A percentile compares a stretch with the other conserved stretches of the same genome.
Evolutionary conservation across 92 coral and sea anemone genomes (phyloP).

Genomic region (Siderastrea siderea): DNA sequence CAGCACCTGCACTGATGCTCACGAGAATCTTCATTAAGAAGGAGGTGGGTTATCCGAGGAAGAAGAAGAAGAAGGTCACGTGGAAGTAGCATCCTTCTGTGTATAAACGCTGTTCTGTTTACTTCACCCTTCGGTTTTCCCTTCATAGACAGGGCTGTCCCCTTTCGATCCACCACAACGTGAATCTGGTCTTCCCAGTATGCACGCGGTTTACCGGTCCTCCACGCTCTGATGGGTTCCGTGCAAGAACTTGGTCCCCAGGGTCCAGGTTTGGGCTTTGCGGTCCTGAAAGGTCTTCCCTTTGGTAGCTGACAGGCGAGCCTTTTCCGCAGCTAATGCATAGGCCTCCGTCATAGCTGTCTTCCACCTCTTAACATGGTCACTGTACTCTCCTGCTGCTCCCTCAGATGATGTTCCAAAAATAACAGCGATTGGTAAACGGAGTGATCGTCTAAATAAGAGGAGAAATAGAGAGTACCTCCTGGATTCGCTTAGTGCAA

Average conservation of each 20-base stretch:
- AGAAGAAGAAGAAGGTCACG: conserved; percentile 4
- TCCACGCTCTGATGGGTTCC: conserved; percentile 35
- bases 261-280: conserved; percentile 37
- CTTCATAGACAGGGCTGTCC: conserved; percentile 34
- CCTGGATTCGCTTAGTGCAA: conserved; percentile 46
- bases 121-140: conserved; percentile 15
- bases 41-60: too few species aligned
- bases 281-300: conserved; percentile 38
- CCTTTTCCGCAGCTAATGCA: conserved; percentile 22
- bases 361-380: too few species aligned
- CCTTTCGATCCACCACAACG: conserved; percentile 41
- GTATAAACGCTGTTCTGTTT: conserved; percentile 13
- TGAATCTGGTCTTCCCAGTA: conserved; percentile 57
- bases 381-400: too few species aligned
- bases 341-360: conserved; percentile 37
- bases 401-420: not conserved
- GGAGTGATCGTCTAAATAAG: not conserved
- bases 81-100: conserved; percentile 40
- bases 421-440: not conserved
- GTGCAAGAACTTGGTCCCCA: conserved; percentile 38
- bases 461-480: not conserved
- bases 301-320: not conserved
- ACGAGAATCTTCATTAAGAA: too few species aligned
- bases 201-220: conserved; percentile 33
- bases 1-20: too few species aligned